Evolutionary conservation across 2,113 vertebrate genomes (phyloP), one percentile per base, ranked within the genome.

Genomic region (Mixornis gularis): DNA sequence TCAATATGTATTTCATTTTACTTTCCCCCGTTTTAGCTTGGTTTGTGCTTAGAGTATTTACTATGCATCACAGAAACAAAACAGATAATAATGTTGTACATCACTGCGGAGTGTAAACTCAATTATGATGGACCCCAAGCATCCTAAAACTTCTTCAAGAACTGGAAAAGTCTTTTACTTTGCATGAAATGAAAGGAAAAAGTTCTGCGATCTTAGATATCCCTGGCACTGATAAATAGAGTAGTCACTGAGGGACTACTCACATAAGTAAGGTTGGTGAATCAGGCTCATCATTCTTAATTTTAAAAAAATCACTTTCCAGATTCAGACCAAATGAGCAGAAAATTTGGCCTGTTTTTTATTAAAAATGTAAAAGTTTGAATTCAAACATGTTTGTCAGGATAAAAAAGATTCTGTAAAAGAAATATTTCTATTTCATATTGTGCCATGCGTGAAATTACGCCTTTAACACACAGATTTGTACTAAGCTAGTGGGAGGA

Each of bases 171-270:
- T 52, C 30, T 65, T 73, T 63, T 20, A 40, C 30, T 69, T 66
- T 89, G 89, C 46, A 84, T 56, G 32, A 95, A 85, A 86, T 74
- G 43, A 65, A 94, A 93, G 41, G 18, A 68, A 84, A 74, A 43
- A 81, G 17, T 19, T 65, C 93, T 76, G 40, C 44, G 49, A 87
- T 53, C 65, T 81, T 56, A 73, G 73, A 72, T 88, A 76, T 64
- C 41, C 58, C 58, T 85, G 41, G 21, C 62, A 76, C 43, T 88
- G 80, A 79, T 63, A 86, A 91, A 94, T 0, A 74, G 13, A 94
- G 27, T 27, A 94, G 53, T 80, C 74, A 88, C 43, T 73, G 49
- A 76, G 40, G 43, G 41, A 68, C 53, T 85, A 59, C 15, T 72
- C 79, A 79, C 22, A 22, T 46, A 90, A 81, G 49, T n/a, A 91